phyloP scores from a whole-genome alignment of 1,140 invertebrate species.

The Pteromalus puparum region DNA sequence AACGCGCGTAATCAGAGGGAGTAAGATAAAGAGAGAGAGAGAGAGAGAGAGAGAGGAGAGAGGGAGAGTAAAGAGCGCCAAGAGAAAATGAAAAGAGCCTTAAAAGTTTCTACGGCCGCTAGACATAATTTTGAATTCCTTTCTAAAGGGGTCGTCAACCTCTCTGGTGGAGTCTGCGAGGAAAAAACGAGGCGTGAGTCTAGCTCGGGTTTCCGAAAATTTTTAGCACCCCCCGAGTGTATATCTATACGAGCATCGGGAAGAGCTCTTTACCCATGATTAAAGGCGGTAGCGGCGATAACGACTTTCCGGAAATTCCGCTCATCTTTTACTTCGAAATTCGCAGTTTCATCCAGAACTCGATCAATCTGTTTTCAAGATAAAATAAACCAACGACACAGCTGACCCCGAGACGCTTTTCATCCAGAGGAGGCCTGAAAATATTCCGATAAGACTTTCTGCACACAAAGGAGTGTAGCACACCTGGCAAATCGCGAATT shows the following conservation, averaged over 20 bases:
- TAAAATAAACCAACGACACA: no score
- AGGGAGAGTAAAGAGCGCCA: neutral
- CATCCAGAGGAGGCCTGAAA: no score
- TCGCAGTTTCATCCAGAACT: no score
- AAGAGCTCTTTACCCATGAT: no score
- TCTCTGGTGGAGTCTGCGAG: neutral
- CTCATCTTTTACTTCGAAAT: no score
- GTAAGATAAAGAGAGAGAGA: neutral
- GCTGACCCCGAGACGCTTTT: no score
- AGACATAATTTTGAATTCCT: constrained; percentile 37
- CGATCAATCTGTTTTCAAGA: no score
- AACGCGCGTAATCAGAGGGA: constrained; percentile 2
- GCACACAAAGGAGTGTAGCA: neutral
- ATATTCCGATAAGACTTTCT: no score
- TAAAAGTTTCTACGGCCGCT: neutral
- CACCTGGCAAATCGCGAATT: neutral
- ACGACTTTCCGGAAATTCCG: no score
- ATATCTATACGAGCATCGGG: no score
- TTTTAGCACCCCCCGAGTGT: neutral
- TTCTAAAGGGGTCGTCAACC: constrained; percentile 29
- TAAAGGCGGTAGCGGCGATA: no score
- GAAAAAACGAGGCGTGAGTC: neutral
- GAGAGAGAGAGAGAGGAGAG: neutral
- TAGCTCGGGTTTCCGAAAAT: neutral
- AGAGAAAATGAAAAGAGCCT: constrained; percentile 29